These are phyloP conservation scores for Athetis lepigone DNA, from an alignment of 2,888 invertebrate species.

Conservation along the genomic window DNA sequence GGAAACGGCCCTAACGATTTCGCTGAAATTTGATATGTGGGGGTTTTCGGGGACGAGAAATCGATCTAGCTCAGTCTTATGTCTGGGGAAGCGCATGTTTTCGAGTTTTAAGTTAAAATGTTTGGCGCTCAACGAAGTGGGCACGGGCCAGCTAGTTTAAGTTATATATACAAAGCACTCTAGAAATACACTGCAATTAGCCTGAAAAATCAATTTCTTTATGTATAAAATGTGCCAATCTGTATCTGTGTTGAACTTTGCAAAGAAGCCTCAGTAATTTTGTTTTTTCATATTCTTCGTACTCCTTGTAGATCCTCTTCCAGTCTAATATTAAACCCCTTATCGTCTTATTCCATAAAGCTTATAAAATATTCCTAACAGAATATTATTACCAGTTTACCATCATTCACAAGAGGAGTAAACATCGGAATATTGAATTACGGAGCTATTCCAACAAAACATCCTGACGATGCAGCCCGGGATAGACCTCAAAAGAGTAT, in stretches of 20 bases:
- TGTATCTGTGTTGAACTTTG: not conserved
- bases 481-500: conserved; percentile 56
- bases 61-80: no score
- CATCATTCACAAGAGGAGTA: conserved; percentile 23
- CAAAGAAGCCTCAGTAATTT: conserved; percentile 1
- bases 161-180: no score
- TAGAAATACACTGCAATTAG: no score
- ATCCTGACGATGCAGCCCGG: conserved; percentile 45
- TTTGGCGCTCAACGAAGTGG: no score
- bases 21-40: no score
- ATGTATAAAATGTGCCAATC: not conserved
- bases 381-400: conserved; percentile 22
- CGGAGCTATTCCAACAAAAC: conserved; percentile 33
- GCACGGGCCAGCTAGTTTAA: no score
- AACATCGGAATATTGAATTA: conserved; percentile 44
- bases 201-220: not conserved
- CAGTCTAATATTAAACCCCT: conserved; percentile 10
- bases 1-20: no score
- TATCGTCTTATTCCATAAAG: conserved; percentile 22
- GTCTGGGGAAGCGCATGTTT: no score
- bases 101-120: no score
- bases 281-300: conserved; percentile 3
- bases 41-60: no score
- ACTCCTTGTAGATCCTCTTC: conserved; percentile 6
- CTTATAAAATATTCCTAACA: conserved; percentile 19